Base-by-base conservation (phyloP, 2,888 invertebrate species). In the Drosophila anomelani region DNA sequence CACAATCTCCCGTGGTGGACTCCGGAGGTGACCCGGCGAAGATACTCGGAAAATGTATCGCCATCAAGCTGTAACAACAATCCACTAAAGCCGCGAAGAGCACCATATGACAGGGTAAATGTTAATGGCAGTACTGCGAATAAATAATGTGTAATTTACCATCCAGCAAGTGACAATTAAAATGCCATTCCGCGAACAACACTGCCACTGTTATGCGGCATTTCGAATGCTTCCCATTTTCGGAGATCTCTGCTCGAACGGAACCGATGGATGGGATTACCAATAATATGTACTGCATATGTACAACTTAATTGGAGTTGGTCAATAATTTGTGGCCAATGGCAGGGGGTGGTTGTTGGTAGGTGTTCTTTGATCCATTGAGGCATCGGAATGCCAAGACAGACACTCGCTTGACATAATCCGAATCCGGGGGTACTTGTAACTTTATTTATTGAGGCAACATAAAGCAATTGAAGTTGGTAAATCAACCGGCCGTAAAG, bases 91-190 rank as follows among this genome's bases (percentile, higher is more conserved):
- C 29, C 6, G 44, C 44, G 64, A 46, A 68, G 60, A 74, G 73
- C 72, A 46, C 49, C 71, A 64, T 73, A 73, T 73, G 73, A 73
- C 66, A 64, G 64, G 66, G 73, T 49, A 58, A 41, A 73, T 66
- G 47, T 44, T 73, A 73, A 74, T 74, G 57, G 60, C 54, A 75
- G 55, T 74, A 57, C 53, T 73, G 20, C 54, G 54, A 55, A 73
- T 75, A 75, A 75, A 39, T 75, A 69, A 61, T 69, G 75, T 75
- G 62, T 85, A 85, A 83, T 82, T 81, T 76, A 68, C 57, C 51
- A 72, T 51, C 62, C 62, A 46, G 55, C 74, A 74, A 72, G 58
- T 76, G 59, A 62, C 78, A 68, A 81, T 83, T 85, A 85, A 75
- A 75, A 69, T 75, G 62, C 69, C 75, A 75, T 75, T 75, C 69